Conservation (phyloP, 2,113 vertebrate genomes). For the Tretioscincus oriximinensis region DNA sequence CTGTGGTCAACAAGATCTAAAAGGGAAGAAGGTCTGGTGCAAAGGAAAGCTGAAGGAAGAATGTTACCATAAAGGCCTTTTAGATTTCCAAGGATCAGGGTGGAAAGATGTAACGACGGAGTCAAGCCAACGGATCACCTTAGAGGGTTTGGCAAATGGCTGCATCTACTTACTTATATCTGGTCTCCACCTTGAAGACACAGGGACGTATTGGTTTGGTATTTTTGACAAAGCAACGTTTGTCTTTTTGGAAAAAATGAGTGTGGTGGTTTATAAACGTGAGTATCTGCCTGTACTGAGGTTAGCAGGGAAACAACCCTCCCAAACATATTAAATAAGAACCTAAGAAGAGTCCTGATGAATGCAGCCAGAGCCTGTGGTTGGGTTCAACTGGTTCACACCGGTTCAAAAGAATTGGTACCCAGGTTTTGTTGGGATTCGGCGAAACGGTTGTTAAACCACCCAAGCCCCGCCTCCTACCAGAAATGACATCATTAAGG, state of each 20-base stretch:
- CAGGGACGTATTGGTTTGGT: conserved; percentile 23
- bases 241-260: background rate
- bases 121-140: background rate
- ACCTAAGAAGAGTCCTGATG: too few relatives aligned
- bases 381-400: too few relatives aligned
- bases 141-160: background rate
- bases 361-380: too few relatives aligned
- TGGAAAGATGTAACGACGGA: conserved; percentile 1
- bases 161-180: background rate
- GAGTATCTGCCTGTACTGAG: background rate
- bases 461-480: too few relatives aligned
- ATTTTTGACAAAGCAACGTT: background rate
- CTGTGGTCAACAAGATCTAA: background rate
- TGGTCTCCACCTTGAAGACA: conserved; percentile 10
- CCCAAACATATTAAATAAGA: too few relatives aligned
- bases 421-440: too few relatives aligned
- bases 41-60: conserved; percentile 4
- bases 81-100: background rate
- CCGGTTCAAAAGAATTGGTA: too few relatives aligned
- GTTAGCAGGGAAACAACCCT: background rate
- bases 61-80: background rate
- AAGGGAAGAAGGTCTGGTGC: conserved; percentile 12
- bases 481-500: too few relatives aligned
- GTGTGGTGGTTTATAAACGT: conserved; percentile 2
- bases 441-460: too few relatives aligned